Conservation (phyloP, 1,140 invertebrate species). For the Calephelis nemesis region DNA sequence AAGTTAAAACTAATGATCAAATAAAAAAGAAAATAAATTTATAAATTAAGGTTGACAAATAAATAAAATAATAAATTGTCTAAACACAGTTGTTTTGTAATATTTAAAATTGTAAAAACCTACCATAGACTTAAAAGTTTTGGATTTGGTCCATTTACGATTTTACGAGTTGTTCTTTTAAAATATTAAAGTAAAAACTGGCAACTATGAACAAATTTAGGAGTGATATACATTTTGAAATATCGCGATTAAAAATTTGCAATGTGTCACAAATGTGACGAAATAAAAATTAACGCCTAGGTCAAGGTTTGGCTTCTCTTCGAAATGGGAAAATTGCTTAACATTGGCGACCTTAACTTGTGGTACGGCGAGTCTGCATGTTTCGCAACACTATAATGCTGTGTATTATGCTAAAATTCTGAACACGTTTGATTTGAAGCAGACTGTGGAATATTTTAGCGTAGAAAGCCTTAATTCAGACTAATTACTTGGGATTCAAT, state of each 20-base stretch:
- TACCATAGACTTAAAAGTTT: too few species aligned
- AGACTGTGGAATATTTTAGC: slow-evolving; percentile 25
- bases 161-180: too few species aligned
- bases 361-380: slow-evolving; percentile 52
- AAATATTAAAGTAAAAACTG: too few species aligned
- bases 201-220: background rate
- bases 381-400: slow-evolving; percentile 48
- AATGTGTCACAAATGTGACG: slow-evolving; percentile 60
- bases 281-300: slow-evolving; percentile 73
- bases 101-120: too few species aligned
- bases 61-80: too few species aligned
- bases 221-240: slow-evolving; percentile 11
- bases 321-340: slow-evolving; percentile 78
- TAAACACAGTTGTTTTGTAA: too few species aligned
- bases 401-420: slow-evolving; percentile 28
- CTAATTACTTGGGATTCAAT: background rate
- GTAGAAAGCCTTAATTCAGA: slow-evolving; percentile 1
- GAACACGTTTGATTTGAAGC: slow-evolving; percentile 31
- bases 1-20: too few species aligned
- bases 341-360: slow-evolving; percentile 69
- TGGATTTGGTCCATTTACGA: too few species aligned
- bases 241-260: slow-evolving; percentile 31
- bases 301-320: slow-evolving; percentile 75
- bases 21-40: too few species aligned
- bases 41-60: too few species aligned